A percentile compares a stretch with the other conserved stretches of the same genome.
Evolutionary conservation across 2,113 vertebrate species (phyloP).

Genomic region (Calidris pugnax): DNA sequence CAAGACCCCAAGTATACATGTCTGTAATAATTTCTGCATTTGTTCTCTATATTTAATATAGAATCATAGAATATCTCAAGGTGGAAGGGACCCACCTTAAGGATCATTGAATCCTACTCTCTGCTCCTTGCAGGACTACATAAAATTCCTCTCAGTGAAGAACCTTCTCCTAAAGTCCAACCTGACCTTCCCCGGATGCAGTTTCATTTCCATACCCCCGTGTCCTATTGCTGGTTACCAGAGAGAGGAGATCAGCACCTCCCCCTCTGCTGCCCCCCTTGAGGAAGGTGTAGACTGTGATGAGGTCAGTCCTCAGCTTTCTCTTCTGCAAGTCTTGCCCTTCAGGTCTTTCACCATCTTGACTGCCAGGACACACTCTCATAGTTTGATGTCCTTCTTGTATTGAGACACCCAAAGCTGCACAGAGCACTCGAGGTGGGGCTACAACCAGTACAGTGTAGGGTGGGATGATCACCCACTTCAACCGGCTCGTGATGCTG

Average conservation of each 20-base stretch:
- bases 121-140: background rate
- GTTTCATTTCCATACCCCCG: background rate
- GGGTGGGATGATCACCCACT: background rate
- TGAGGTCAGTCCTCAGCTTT: background rate
- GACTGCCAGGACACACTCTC: background rate
- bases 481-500: fast-evolving
- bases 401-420: background rate
- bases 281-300: background rate
- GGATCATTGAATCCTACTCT: background rate
- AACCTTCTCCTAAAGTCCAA: background rate
- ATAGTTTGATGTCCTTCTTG: background rate
- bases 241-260: background rate
- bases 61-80: background rate
- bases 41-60: background rate
- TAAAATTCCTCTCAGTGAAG: background rate
- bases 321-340: background rate
- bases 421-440: background rate
- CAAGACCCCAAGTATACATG: background rate
- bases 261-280: background rate
- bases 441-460: background rate
- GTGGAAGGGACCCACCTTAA: background rate
- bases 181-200: background rate
- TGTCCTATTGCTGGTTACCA: background rate
- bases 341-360: background rate
- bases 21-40: background rate